Evolutionary conservation across 1,140 invertebrate genomes (phyloP).

Genomic region (Microplitis demolitor): DNA sequence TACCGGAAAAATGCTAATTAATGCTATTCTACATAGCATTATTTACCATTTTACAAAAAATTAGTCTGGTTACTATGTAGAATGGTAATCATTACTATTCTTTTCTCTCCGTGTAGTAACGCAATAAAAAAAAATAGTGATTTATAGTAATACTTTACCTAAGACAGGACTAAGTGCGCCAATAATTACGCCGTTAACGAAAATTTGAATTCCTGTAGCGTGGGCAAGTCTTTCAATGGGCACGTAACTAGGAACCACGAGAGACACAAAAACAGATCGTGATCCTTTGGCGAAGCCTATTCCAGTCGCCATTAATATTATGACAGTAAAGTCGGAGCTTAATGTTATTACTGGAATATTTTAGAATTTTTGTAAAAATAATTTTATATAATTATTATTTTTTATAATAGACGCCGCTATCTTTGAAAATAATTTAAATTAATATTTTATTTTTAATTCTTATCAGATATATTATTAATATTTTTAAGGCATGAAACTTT

Average conservation of each 20-base stretch:
- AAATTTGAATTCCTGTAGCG: constrained; percentile 69
- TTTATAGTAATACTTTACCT: constrained; percentile 55
- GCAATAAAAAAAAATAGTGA: no score
- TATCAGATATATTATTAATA: no score
- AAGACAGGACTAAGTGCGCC: constrained; percentile 66
- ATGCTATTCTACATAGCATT: no score
- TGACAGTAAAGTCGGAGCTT: constrained; percentile 45
- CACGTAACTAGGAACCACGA: constrained; percentile 72
- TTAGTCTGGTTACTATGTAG: no score
- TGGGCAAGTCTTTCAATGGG: constrained; percentile 67
- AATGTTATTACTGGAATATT: constrained; percentile 59
- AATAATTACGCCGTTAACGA: constrained; percentile 67
- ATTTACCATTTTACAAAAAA: no score
- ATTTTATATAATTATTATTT: not conserved
- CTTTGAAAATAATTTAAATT: no score
- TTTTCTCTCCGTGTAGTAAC: no score
- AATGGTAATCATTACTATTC: no score
- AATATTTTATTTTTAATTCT: no score
- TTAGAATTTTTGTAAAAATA: not conserved
- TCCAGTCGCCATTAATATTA: constrained; percentile 37
- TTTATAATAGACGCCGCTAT: no score
- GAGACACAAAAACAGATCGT: constrained; percentile 70
- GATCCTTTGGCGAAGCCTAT: constrained; percentile 73
- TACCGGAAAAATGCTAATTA: no score
- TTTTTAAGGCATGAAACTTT: no score